These are phyloP conservation scores for Adineta ricciae DNA, from an alignment of 2,888 invertebrate genomes.

Conservation along the genomic window DNA sequence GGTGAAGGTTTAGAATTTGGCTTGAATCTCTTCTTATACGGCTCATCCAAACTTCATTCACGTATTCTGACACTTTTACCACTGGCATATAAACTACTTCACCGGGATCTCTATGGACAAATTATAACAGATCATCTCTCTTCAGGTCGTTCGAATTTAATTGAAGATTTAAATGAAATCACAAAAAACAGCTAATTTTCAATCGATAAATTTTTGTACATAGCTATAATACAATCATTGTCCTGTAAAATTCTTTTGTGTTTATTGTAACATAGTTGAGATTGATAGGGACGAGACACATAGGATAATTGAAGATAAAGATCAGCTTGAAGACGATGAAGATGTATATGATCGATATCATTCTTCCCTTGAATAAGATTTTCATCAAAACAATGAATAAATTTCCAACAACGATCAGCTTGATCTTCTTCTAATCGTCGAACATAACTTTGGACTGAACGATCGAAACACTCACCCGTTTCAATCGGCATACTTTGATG, in stretches of 20 bases:
- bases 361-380: background rate
- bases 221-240: background rate
- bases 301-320: background rate
- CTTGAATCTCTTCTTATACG: conserved; percentile 67
- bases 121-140: conserved; percentile 65
- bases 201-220: background rate
- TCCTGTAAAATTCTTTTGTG: background rate
- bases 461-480: background rate
- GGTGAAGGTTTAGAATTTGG: conserved; percentile 82
- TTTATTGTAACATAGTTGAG: background rate
- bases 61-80: conserved; percentile 60
- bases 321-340: background rate
- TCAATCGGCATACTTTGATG: background rate
- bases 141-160: conserved; percentile 14
- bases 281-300: background rate
- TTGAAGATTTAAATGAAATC: background rate
- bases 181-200: conserved; percentile 1
- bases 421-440: background rate
- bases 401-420: background rate
- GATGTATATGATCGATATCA: background rate
- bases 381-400: background rate
- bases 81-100: conserved; percentile 66
- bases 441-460: background rate
- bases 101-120: conserved; percentile 62
- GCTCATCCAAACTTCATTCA: conserved; percentile 61